A percentile compares a stretch with the other conserved stretches of the same genome.
These are phyloP conservation scores for Geotrypetes seraphini DNA, from an alignment of 2,797 vertebrate species.

Conservation along the genomic window DNA sequence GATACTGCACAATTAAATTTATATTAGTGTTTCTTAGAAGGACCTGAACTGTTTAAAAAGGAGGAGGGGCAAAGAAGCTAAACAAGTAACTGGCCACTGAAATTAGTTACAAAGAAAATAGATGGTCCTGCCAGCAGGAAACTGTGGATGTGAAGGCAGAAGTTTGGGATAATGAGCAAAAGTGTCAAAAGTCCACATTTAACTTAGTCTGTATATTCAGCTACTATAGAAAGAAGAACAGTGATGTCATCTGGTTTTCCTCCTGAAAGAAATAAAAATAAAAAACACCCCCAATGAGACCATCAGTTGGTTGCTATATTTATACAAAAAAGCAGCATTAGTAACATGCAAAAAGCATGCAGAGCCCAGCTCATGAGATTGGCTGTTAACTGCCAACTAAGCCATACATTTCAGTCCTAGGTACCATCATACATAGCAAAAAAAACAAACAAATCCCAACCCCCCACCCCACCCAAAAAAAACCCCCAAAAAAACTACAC, in stretches of 20 bases:
- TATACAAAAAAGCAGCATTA: neutral
- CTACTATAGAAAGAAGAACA: conserved; percentile 93
- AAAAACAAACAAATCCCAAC: no score
- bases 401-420: no score
- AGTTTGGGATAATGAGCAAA: conserved; percentile 6
- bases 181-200: conserved; percentile 4
- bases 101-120: conserved; percentile 40
- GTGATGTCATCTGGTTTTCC: conserved; percentile 98
- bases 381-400: no score
- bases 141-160: conserved; percentile 18
- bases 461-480: no score
- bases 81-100: conserved; percentile 26
- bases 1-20: conserved; percentile 24
- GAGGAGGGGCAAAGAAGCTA: conserved; percentile 27
- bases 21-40: conserved; percentile 46
- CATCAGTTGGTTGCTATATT: no score
- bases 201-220: conserved; percentile 90
- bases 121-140: conserved; percentile 65
- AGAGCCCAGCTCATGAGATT: no score
- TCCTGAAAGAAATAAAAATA: conserved; percentile 50
- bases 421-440: no score
- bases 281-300: no score
- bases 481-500: no score
- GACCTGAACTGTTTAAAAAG: conserved; percentile 22
- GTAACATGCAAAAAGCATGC: no score